Base-by-base conservation (phyloP, 2,113 vertebrate genomes). In the Carettochelys insculpta region DNA sequence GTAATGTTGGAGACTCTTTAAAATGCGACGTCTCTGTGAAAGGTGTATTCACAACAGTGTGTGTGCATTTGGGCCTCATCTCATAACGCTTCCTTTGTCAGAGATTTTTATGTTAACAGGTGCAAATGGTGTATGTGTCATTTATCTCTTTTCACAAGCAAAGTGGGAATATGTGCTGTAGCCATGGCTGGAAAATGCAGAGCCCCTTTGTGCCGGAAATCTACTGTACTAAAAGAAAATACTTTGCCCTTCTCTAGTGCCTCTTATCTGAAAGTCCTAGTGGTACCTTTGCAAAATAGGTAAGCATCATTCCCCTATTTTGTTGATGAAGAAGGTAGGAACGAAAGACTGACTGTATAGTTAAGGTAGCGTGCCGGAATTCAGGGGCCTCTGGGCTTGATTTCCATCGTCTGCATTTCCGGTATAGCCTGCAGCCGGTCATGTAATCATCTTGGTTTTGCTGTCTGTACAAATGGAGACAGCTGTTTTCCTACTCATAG, bases 1-100 rank as follows among this genome's bases (percentile, higher is more conserved):
- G 99, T 98, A 97, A 97, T 27, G 9, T 1, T 1, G 82, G 56
- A 47, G 6, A 22, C 20, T 41, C 31, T 11, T 71, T 53, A 3
- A 27, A 78, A 73, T 6, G 11, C 58, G 24, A 29, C 65, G 31
- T 13, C 19, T 61, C 45, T 6, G n/a, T 82, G 80, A 20, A 11
- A 68, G 68, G 76, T 29, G 1, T 43, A 38, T 1, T 6, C 24
- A 4, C 34, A 1, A 24, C 34, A 83, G 38, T 0, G 5, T 3
- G 25, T 5, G 1, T 9, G 29, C 2, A 0, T 3, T 17, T 8
- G 5, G 27, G 54, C 50, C 84, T 48, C 77, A 8, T 24, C 93
- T 77, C 77, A 0, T 0, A 14, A 83, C 76, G 38, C 16, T 65
- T 48, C 45, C 47, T 78, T 58, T 14, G 4, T 41, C 4, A 0